Evolutionary conservation across 2,888 invertebrate genomes (phyloP), one percentile per base, ranked within the genome.

Genomic region (Trachelus stipa): DNA sequence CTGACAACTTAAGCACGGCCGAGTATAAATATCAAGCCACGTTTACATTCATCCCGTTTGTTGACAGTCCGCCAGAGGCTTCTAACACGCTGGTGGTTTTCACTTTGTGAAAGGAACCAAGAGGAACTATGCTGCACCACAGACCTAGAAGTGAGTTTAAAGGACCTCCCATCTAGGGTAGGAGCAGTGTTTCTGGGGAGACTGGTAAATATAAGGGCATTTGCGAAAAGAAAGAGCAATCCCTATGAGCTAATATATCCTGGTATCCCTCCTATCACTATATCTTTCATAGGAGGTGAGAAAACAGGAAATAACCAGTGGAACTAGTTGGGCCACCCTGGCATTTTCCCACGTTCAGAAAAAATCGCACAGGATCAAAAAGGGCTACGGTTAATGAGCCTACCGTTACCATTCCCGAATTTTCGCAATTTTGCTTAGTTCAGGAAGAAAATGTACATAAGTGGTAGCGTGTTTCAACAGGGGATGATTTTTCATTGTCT

Each of bases 141-240:
- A 56, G 23, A 23, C 23, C 56, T 56, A 23, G 56, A 56, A 23
- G 4, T 23, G 56, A 56, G 56, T 56, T 56, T 56, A 56, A 56
- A 56, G 56, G 56, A 56, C 23, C 56, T 9, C 2, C 23, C 2
- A 56, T 56, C 56, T 23, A 23, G 56, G 9, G 56, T 56, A 56
- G 23, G 9, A 23, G 56, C 56, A 56, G 56, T 23, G 56, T 23
- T 56, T 23, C 23, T 0, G 33, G 71, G 12, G 71, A 3, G 15
- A 34, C 31, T 15, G 34, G 71, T 71, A 71, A 71, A 71, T 71
- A 71, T 71, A 71, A 71, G 71, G 71, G 71, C 71, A 56, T 56
- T 56, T 56, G 56, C 56, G 56, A 56, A 9, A 56, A 56, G 56
- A 56, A 56, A 56, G 56, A 56, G 56, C 56, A 56, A 23, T 56